phyloP scores from a whole-genome alignment of 2,797 vertebrate genomes.

The Myotis vivesi region DNA sequence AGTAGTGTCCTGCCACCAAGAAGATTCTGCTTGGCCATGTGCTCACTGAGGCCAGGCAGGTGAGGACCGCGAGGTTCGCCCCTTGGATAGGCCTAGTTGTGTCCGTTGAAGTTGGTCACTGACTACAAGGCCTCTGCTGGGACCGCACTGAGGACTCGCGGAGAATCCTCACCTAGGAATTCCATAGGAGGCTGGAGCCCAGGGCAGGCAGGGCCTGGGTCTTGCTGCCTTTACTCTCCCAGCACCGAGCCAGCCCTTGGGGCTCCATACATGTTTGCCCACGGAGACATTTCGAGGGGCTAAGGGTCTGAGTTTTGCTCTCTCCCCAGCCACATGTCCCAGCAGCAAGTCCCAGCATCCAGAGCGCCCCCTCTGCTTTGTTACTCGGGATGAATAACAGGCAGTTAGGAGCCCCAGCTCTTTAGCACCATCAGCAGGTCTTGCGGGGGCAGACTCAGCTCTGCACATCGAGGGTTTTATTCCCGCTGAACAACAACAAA shows the following conservation, averaged over 20 bases:
- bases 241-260: neutral
- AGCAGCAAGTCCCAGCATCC: neutral
- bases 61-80: neutral
- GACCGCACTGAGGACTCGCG: neutral
- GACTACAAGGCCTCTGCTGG: neutral
- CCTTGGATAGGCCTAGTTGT: neutral
- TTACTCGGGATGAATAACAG: neutral
- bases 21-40: neutral
- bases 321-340: neutral
- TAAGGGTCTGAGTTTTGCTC: neutral
- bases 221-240: neutral
- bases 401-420: neutral
- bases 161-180: neutral
- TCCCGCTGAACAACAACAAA: constrained; percentile 36
- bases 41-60: neutral
- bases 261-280: neutral
- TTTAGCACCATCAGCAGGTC: neutral
- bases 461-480: neutral
- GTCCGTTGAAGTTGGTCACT: neutral
- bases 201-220: neutral
- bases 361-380: neutral
- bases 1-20: neutral
- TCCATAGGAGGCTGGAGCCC: neutral
- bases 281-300: neutral
- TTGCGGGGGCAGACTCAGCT: neutral